Conservation (phyloP, 2,888 invertebrate genomes). For the Drosophila paramelanica region DNA sequence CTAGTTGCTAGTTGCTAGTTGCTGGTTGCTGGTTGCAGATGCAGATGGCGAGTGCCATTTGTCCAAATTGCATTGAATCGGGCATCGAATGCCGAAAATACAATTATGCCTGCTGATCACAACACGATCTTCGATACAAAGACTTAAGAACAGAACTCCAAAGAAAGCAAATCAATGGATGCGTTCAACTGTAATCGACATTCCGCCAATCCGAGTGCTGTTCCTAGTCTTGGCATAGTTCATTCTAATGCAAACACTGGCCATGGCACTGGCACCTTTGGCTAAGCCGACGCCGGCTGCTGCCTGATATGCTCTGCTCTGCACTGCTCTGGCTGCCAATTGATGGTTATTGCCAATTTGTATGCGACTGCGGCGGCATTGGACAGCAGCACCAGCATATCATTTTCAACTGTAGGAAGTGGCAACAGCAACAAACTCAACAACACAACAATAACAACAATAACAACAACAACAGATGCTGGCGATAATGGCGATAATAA, state of each 20-base stretch:
- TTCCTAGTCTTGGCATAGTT: slow-evolving; percentile 46
- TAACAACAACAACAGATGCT: slow-evolving; percentile 63
- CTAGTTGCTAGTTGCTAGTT: too few species aligned
- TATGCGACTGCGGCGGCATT: slow-evolving; percentile 53
- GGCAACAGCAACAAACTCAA: slow-evolving; percentile 33
- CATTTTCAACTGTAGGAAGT: slow-evolving; percentile 64
- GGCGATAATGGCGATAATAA: slow-evolving; percentile 80
- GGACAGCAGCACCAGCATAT: slow-evolving; percentile 62
- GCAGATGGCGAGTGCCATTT: slow-evolving; percentile 65
- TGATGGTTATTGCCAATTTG: slow-evolving; percentile 81
- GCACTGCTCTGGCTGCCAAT: slow-evolving; percentile 57
- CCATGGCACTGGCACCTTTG: slow-evolving; percentile 39
- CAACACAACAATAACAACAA: slow-evolving; percentile 45
- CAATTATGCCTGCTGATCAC: slow-evolving; percentile 72
- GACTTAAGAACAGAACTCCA: slow-evolving; percentile 18
- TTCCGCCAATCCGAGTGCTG: slow-evolving; percentile 48
- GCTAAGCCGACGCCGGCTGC: slow-evolving; percentile 32
- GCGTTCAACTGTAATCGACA: slow-evolving; percentile 71
- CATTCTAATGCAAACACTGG: slow-evolving; percentile 75
- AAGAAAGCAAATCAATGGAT: slow-evolving; percentile 65
- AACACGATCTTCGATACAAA: slow-evolving; percentile 63
- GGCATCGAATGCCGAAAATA: slow-evolving; percentile 69
- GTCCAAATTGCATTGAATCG: slow-evolving; percentile 61
- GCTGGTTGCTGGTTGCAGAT: slow-evolving; percentile 14
- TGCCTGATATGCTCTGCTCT: neutral